Evolutionary conservation across 1,140 invertebrate genomes (phyloP).

Genomic region (Sogatella furcifera): DNA sequence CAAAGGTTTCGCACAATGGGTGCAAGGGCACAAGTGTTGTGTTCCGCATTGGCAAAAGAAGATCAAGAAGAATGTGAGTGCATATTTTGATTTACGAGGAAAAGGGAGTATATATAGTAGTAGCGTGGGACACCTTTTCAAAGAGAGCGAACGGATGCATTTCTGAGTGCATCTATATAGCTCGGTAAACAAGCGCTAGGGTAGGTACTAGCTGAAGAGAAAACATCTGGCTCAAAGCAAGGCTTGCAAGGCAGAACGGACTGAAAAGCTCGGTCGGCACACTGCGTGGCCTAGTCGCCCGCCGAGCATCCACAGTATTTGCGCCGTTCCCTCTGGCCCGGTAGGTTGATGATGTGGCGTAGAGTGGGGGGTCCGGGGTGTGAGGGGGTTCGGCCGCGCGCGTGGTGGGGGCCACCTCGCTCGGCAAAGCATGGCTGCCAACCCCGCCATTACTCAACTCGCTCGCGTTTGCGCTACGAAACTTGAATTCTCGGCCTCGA

Average conservation of each 20-base stretch:
- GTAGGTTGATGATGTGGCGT: neutral
- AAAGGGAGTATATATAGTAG: too few species aligned
- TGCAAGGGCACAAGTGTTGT: too few species aligned
- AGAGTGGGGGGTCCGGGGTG: neutral
- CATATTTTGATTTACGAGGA: too few species aligned
- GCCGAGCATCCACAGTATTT: slow-evolving; percentile 23
- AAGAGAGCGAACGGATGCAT: neutral
- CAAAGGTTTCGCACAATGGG: too few species aligned
- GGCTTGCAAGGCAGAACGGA: too few species aligned
- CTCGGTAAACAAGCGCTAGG: neutral
- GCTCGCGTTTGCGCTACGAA: neutral
- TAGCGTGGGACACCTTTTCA: too few species aligned
- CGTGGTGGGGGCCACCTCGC: neutral
- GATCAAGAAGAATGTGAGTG: too few species aligned
- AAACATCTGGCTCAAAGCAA: neutral
- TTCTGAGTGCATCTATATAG: neutral
- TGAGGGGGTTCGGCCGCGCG: slow-evolving; percentile 6
- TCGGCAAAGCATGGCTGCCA: neutral
- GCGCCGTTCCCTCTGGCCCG: slow-evolving; percentile 13
- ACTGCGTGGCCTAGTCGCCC: neutral
- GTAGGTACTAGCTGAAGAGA: neutral
- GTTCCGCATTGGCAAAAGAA: too few species aligned
- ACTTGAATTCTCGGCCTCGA: too few species aligned
- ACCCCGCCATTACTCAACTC: slow-evolving; percentile 8
- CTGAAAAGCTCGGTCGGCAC: slow-evolving; percentile 11